phyloP scores from a whole-genome alignment of 2,797 vertebrate genomes.

The Liasis olivaceus region DNA sequence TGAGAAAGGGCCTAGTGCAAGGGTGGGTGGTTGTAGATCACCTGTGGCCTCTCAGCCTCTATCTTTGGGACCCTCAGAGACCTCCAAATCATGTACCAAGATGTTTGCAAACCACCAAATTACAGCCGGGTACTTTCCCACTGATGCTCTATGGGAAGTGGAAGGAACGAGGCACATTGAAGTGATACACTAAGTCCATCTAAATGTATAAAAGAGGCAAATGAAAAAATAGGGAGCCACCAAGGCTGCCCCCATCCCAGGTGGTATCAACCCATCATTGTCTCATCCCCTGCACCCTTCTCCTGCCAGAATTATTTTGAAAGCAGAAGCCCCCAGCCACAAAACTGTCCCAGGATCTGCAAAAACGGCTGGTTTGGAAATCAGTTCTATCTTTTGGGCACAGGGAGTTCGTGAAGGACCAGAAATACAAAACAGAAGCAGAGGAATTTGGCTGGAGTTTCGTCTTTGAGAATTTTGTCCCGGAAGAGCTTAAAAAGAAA shows the following conservation, averaged over 20 bases:
- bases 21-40: background rate
- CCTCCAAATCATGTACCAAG: background rate
- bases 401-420: constrained; percentile 89
- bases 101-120: background rate
- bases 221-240: background rate
- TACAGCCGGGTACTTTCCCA: background rate
- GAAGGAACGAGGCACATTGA: background rate
- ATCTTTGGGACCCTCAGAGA: background rate
- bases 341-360: background rate
- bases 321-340: background rate
- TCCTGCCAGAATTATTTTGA: background rate
- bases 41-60: background rate
- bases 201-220: background rate
- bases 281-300: background rate
- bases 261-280: background rate
- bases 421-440: constrained; percentile 92
- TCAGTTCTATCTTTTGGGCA: background rate
- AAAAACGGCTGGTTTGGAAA: no score
- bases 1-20: background rate
- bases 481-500: constrained; percentile 86
- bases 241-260: background rate
- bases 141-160: background rate
- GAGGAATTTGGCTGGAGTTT: constrained; percentile 96
- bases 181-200: background rate
- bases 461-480: constrained; percentile 94